phyloP scores from a whole-genome alignment of 53 echinoderm and acorn worm genomes.

The Paracentrotus lividus region DNA sequence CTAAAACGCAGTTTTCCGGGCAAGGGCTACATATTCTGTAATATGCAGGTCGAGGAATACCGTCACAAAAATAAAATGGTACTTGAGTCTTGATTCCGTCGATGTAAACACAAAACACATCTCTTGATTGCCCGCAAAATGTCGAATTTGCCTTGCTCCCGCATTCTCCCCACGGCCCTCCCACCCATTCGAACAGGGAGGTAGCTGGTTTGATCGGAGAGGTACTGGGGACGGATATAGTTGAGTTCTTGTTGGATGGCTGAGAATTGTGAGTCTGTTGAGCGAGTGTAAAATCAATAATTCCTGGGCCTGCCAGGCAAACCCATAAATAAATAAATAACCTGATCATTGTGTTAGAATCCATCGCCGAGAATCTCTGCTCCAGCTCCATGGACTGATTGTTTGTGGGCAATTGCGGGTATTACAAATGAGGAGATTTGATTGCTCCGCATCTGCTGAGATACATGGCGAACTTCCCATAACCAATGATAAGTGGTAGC shows the following conservation, averaged over 20 bases:
- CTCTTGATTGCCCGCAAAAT: constrained; percentile 49
- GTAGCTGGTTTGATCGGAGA: not conserved
- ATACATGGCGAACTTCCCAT: too few species aligned
- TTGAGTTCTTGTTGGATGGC: not conserved
- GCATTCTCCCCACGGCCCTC: constrained; percentile 45
- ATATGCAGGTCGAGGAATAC: constrained; percentile 5
- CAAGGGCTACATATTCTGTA: constrained; percentile 75
- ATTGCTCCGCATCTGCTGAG: not conserved
- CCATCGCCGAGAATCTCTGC: not conserved
- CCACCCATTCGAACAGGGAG: constrained; percentile 55
- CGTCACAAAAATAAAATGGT: constrained; percentile 77
- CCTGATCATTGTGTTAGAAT: not conserved
- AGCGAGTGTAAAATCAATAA: constrained; percentile 24
- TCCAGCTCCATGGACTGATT: not conserved
- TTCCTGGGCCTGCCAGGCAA: constrained; percentile 50
- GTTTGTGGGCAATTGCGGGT: not conserved
- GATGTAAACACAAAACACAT: constrained; percentile 56
- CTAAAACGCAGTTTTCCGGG: constrained; percentile 86
- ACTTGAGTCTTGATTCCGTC: constrained; percentile 48
- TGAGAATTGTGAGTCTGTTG: constrained; percentile 11
- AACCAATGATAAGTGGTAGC: too few species aligned
- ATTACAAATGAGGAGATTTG: not conserved
- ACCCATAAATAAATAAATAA: constrained; percentile 54
- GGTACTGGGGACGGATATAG: not conserved
- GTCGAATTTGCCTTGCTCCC: not conserved